These are phyloP conservation scores for Rhinichthys osculus DNA, from an alignment of 2,797 vertebrate species.

Conservation along the genomic window DNA sequence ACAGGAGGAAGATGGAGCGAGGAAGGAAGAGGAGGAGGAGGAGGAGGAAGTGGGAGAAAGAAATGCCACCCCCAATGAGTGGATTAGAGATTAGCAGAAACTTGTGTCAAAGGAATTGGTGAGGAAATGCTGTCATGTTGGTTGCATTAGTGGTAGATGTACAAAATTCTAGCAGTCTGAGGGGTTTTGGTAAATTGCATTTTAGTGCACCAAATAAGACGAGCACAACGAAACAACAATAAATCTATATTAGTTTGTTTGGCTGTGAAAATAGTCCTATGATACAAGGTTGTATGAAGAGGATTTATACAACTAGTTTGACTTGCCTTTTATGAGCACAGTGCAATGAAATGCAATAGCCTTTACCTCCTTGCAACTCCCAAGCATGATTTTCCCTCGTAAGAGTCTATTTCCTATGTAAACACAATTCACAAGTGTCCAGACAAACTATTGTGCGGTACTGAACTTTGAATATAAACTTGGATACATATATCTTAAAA, in stretches of 20 bases:
- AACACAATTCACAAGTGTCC: neutral
- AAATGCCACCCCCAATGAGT: slow-evolving; percentile 81
- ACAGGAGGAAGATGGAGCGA: slow-evolving; percentile 75
- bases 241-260: neutral
- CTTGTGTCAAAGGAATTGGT: slow-evolving; percentile 77
- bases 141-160: slow-evolving; percentile 55
- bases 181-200: slow-evolving; percentile 63
- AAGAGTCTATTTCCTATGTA: slow-evolving; percentile 39
- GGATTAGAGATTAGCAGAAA: slow-evolving; percentile 82
- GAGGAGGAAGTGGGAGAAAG: slow-evolving; percentile 77
- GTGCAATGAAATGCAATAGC: slow-evolving; percentile 73
- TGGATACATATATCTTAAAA: slow-evolving; percentile 18
- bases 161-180: slow-evolving; percentile 47
- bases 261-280: neutral
- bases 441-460: neutral
- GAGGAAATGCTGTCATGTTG: slow-evolving; percentile 70
- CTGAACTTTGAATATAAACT: neutral
- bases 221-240: neutral
- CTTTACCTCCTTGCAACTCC: slow-evolving; percentile 63
- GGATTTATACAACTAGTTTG: neutral
- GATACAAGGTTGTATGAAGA: neutral
- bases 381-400: slow-evolving; percentile 58
- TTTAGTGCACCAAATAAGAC: slow-evolving; percentile 55
- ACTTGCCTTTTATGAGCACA: slow-evolving; percentile 22
- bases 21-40: slow-evolving; percentile 66